These are phyloP conservation scores for Diarsia rubi DNA, from an alignment of 2,888 invertebrate species.

Conservation along the genomic window DNA sequence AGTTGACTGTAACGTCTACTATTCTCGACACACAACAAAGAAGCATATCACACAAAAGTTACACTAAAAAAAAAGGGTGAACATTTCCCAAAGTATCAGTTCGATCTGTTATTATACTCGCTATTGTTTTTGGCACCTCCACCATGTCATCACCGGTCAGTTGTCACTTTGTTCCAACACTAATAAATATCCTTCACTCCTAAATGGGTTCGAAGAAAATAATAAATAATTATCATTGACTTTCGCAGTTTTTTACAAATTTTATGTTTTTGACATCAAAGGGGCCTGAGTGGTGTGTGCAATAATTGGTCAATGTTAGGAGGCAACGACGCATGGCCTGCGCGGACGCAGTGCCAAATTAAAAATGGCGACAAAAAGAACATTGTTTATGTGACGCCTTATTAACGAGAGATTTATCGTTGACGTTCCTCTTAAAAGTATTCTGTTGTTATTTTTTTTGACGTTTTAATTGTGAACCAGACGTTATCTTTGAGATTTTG, in stretches of 20 bases:
- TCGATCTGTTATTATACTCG: slow-evolving; percentile 39
- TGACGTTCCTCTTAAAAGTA: slow-evolving; percentile 76
- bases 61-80: slow-evolving; percentile 1
- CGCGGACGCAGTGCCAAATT: slow-evolving; percentile 82
- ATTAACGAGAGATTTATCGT: slow-evolving; percentile 85
- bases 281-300: slow-evolving; percentile 74
- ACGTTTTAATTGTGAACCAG: slow-evolving; percentile 60
- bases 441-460: slow-evolving; percentile 70
- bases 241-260: slow-evolving; percentile 72
- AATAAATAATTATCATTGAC: slow-evolving; percentile 69
- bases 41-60: slow-evolving; percentile 2
- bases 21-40: slow-evolving; percentile 23
- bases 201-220: slow-evolving; percentile 71
- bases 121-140: slow-evolving; percentile 68
- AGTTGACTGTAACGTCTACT: background rate
- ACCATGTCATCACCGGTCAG: slow-evolving; percentile 60
- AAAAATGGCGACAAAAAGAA: slow-evolving; percentile 79
- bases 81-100: slow-evolving; percentile 42
- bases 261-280: slow-evolving; percentile 80
- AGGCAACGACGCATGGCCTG: slow-evolving; percentile 74
- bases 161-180: slow-evolving; percentile 58
- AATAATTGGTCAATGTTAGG: slow-evolving; percentile 79
- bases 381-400: slow-evolving; percentile 85
- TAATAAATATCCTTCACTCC: slow-evolving; percentile 65
- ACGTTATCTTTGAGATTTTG: slow-evolving; percentile 55